phyloP scores from a whole-genome alignment of 2,888 invertebrate species.

The Drosophila merina region DNA sequence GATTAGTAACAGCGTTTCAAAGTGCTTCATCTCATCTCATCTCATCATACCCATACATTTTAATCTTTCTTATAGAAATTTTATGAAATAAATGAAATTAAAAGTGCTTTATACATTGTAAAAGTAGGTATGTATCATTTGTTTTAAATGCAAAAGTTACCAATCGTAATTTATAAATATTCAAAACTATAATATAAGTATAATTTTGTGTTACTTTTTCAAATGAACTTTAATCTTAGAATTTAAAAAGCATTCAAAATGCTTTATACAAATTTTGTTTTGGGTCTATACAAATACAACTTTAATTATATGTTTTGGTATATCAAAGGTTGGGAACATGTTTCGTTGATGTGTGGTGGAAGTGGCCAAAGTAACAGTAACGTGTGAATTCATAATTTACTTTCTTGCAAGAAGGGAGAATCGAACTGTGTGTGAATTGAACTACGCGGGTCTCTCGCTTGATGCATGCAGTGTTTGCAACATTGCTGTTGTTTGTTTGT shows the following conservation, averaged over 20 bases:
- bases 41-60: constrained; percentile 20
- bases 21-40: constrained; percentile 35
- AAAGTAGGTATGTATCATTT: constrained; percentile 40
- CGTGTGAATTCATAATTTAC: constrained; percentile 2
- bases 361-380: constrained; percentile 26
- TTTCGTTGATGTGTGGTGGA: constrained; percentile 20
- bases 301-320: constrained; percentile 62
- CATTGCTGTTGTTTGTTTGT: constrained; percentile 8
- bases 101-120: constrained; percentile 60
- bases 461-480: constrained; percentile 33
- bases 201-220: constrained; percentile 8
- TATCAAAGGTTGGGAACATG: constrained; percentile 52
- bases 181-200: constrained; percentile 24
- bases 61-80: constrained; percentile 56
- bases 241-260: constrained; percentile 44
- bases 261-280: constrained; percentile 28
- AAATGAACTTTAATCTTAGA: constrained; percentile 23
- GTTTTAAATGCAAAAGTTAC: constrained; percentile 48
- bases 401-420: constrained; percentile 36
- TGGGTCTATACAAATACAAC: constrained; percentile 49
- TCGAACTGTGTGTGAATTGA: constrained; percentile 51
- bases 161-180: constrained; percentile 40
- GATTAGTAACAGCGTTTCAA: constrained; percentile 59
- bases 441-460: constrained; percentile 49
- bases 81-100: constrained; percentile 48